These are phyloP conservation scores for Okapia johnstoni DNA, from an alignment of 2,113 vertebrate genomes.

Conservation along the genomic window DNA sequence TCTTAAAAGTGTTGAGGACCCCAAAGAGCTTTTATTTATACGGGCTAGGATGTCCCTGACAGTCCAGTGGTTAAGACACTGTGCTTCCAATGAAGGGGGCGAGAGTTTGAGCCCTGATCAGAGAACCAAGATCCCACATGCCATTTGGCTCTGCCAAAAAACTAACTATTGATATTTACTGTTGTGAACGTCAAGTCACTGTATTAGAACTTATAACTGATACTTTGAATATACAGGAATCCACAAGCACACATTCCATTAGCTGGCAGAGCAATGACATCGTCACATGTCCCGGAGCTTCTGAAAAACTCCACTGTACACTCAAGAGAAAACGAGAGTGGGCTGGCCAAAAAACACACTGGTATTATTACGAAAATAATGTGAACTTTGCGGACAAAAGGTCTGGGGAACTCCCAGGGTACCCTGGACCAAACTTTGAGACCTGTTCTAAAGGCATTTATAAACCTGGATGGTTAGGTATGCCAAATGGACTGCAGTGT, in stretches of 20 bases:
- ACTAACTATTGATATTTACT: neutral
- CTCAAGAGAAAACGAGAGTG: neutral
- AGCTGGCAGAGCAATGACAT: neutral
- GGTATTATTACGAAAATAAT: neutral
- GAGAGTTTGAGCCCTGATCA: neutral
- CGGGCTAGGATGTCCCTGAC: neutral
- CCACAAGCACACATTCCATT: neutral
- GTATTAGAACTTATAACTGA: neutral
- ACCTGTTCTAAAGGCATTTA: neutral
- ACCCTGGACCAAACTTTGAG: neutral
- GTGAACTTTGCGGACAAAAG: neutral
- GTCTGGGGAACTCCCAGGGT: neutral
- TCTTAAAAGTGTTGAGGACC: neutral
- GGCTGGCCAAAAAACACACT: neutral
- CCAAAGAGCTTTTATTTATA: neutral
- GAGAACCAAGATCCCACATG: neutral
- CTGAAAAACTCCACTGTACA: neutral
- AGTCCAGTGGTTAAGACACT: neutral
- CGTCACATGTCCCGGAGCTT: neutral
- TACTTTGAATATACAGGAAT: neutral
- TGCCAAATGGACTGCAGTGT: neutral
- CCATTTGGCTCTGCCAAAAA: neutral
- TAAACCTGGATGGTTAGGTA: neutral
- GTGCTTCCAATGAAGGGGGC: neutral
- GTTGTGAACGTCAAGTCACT: neutral